Evolutionary conservation across 2,888 invertebrate genomes (phyloP), one percentile per base, ranked within the genome.

Genomic region (Sesamia inferens): DNA sequence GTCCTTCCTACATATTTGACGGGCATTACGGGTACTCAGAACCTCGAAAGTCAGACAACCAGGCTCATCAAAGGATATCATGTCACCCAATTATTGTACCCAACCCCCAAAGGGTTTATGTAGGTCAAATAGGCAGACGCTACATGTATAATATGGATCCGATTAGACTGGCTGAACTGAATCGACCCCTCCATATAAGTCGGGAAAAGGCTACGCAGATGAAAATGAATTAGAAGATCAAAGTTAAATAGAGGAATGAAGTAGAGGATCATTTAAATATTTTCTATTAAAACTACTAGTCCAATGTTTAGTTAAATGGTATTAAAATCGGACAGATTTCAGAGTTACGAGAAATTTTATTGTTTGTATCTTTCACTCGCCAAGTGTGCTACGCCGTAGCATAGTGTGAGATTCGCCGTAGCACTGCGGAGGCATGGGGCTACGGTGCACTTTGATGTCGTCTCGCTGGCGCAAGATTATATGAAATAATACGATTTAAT

Each of bases 351-450:
- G 14, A 39, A 31, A n/a, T 66, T 66, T 14, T 55, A 22, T n/a
- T 39, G 7, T 44, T 44, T 11, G 44, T 11, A 62, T n/a, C 31
- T 66, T 11, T 16, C 16, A 5, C n/a, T 54, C 39, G 13, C 13
- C 2, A 67, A 19, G 10, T 24, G 6, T 61, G 62, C 62, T 67
- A 67, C 59, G 19, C 14, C 67, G 62, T 67, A 61, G 67, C 61
- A 42, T 8, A 67, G 16, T 13, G 16, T 22, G 8, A 5, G 8
- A 39, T 47, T 63, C 63, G 19, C 7, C 19, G 63, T 63, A 63
- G 63, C 7, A 22, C 42, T 44, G 24, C 67, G 14, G 14, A 42
- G 6, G 19, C 19, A 19, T 1, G 19, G 22, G 16, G 22, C 39
- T 47, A 68, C 14, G 69, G 68, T 22, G 48, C 39, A 39, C 39